Conservation (phyloP, 2,797 vertebrate genomes). For the Cynodonichthys magdalenae region DNA sequence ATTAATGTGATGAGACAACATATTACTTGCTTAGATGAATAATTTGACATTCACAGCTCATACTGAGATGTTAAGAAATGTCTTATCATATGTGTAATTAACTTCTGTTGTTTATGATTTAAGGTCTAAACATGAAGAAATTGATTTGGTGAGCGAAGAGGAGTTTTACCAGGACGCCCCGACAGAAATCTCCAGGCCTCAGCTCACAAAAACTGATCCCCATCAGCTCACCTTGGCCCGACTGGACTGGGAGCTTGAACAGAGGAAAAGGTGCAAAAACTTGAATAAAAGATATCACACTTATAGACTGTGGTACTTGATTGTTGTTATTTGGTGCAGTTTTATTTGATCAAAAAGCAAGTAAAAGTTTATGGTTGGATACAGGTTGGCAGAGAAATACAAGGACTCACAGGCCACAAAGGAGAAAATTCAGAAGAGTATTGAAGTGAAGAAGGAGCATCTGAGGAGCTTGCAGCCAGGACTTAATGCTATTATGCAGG, state of each 20-base stretch:
- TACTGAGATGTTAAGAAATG: constrained; percentile 6
- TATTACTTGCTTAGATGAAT: neutral
- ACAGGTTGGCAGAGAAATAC: constrained; percentile 94
- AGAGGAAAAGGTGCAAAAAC: constrained; percentile 89
- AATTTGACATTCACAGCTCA: neutral
- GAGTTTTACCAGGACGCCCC: constrained; percentile 94
- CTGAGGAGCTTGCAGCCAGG: constrained; percentile 94
- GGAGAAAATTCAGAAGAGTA: constrained; percentile 96
- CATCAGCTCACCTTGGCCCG: constrained; percentile 95
- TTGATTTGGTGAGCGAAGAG: constrained; percentile 91
- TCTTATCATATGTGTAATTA: neutral
- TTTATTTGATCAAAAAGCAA: neutral
- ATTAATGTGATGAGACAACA: neutral
- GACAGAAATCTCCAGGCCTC: constrained; percentile 88
- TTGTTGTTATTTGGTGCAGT: neutral
- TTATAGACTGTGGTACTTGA: neutral
- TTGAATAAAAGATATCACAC: neutral
- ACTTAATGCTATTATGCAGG: constrained; percentile 98
- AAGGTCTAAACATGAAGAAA: constrained; percentile 98
- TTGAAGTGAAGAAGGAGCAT: constrained; percentile 97
- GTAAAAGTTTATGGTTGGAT: constrained; percentile 10
- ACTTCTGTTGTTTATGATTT: neutral
- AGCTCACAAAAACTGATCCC: constrained; percentile 87
- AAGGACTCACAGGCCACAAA: constrained; percentile 90
- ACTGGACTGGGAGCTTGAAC: constrained; percentile 98